Conservation (phyloP, 2,797 vertebrate species). For the Myotis pilosus region DNA sequence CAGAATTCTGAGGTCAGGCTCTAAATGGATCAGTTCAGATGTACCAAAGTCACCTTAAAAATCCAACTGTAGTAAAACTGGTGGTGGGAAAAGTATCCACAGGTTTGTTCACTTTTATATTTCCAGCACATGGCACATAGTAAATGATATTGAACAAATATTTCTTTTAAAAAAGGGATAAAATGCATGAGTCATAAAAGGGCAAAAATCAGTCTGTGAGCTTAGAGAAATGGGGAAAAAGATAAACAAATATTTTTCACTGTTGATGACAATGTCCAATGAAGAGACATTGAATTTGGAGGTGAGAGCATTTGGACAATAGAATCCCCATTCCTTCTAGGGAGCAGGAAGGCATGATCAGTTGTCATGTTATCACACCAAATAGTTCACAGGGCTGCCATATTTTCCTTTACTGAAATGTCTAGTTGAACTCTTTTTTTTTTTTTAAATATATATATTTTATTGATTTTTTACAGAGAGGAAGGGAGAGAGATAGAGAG, state of each 20-base stretch:
- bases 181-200: constrained; percentile 28
- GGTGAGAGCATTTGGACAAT: background rate
- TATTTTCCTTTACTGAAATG: constrained; percentile 24
- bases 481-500: too few relatives aligned
- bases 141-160: constrained; percentile 14
- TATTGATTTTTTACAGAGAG: too few relatives aligned
- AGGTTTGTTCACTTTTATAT: background rate
- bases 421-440: constrained; percentile 35
- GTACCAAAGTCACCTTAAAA: constrained; percentile 5
- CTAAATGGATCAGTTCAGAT: background rate
- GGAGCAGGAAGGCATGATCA: background rate
- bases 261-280: background rate
- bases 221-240: background rate
- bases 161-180: constrained; percentile 21
- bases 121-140: background rate
- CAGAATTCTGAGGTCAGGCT: background rate
- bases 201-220: constrained; percentile 26
- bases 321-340: background rate
- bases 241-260: constrained; percentile 41
- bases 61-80: background rate
- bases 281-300: background rate
- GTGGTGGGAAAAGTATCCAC: background rate
- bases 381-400: background rate
- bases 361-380: background rate
- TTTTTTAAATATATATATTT: too few relatives aligned